Percentiles rank a stretch among this genome's conserved stretches.
These are phyloP conservation scores for Exephanes ischioxanthus DNA, from an alignment of 2,888 invertebrate genomes.

Conservation along the genomic window DNA sequence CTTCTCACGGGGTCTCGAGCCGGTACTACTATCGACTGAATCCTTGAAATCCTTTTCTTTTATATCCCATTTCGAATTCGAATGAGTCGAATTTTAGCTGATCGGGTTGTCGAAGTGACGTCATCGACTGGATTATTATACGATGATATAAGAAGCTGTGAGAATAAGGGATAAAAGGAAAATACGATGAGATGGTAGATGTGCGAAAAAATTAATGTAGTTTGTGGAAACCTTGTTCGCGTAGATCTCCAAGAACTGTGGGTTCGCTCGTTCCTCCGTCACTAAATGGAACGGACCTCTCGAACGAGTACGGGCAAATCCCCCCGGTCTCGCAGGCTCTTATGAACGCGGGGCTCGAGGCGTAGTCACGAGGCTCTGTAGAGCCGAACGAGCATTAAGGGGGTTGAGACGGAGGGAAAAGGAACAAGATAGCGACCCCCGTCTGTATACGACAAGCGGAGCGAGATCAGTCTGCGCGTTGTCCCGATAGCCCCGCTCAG, in stretches of 20 bases:
- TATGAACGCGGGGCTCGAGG: slow-evolving; percentile 55
- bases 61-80: too few relatives aligned
- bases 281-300: slow-evolving; percentile 60
- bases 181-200: not conserved
- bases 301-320: slow-evolving; percentile 55
- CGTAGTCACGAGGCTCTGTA: slow-evolving; percentile 34
- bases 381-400: slow-evolving; percentile 12
- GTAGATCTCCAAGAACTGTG: slow-evolving; percentile 47
- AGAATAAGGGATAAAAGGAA: not conserved
- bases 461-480: too few relatives aligned
- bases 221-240: slow-evolving; percentile 11
- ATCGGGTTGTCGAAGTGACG: not conserved
- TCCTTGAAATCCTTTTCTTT: too few relatives aligned
- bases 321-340: slow-evolving; percentile 61
- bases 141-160: not conserved
- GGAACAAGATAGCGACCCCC: not conserved
- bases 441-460: too few relatives aligned
- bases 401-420: not conserved
- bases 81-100: not conserved
- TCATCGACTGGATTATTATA: not conserved
- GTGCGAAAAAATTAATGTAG: not conserved
- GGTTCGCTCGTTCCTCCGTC: slow-evolving; percentile 47
- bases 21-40: slow-evolving; percentile 56
- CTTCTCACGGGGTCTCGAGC: slow-evolving; percentile 57
- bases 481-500: too few relatives aligned